Conservation (phyloP, 2,888 invertebrate genomes). For the Polymixis flavicincta region DNA sequence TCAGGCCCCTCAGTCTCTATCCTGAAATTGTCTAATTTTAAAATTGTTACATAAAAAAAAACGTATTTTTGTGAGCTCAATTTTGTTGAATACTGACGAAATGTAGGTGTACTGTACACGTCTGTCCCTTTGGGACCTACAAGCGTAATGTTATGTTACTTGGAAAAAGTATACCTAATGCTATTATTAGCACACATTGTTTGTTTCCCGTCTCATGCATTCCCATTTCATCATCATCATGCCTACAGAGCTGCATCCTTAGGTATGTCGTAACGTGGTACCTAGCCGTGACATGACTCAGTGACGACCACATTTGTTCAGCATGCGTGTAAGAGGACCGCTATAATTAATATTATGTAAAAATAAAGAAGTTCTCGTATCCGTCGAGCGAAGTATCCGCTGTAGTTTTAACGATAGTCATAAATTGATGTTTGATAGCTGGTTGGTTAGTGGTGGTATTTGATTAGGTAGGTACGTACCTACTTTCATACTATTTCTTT, state of each 20-base stretch:
- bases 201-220: neutral
- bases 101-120: neutral
- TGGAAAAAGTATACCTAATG: neutral
- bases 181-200: neutral
- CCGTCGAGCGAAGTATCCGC: conserved; percentile 65
- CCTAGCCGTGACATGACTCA: conserved; percentile 51
- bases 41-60: neutral
- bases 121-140: neutral
- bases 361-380: conserved; percentile 58
- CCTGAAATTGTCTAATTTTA: too few species aligned
- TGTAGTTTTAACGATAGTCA: conserved; percentile 45
- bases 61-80: neutral
- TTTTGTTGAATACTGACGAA: neutral
- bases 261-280: conserved; percentile 37
- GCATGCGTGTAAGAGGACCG: conserved; percentile 53
- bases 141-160: neutral
- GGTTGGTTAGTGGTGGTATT: neutral
- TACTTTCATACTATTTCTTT: neutral
- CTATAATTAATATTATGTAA: conserved; percentile 67
- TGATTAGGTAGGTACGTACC: neutral
- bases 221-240: neutral
- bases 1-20: too few species aligned
- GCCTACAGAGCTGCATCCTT: conserved; percentile 21
- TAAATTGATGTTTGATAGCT: conserved; percentile 50
- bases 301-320: conserved; percentile 60